Evolutionary conservation across 2,888 invertebrate species (phyloP).

Genomic region (Pammene fasciana): DNA sequence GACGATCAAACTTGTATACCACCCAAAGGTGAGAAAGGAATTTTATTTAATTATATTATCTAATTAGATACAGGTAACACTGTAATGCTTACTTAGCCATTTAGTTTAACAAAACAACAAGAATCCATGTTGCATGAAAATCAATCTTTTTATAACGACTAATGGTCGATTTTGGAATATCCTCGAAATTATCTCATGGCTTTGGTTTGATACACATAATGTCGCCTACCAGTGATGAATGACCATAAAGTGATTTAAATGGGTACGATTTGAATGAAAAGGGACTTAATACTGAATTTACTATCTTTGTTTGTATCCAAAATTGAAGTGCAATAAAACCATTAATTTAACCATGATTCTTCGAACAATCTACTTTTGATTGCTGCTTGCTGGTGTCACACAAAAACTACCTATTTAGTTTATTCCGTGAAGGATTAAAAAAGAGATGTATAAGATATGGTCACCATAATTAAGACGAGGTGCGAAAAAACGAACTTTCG

Average conservation of each 20-base stretch:
- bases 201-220: slow-evolving; percentile 61
- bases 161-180: slow-evolving; percentile 57
- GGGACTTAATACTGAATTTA: slow-evolving; percentile 57
- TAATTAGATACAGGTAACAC: slow-evolving; percentile 74
- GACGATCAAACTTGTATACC: slow-evolving; percentile 61
- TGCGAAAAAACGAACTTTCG: slow-evolving; percentile 71
- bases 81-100: slow-evolving; percentile 72
- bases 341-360: slow-evolving; percentile 57
- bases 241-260: slow-evolving; percentile 72
- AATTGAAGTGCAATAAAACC: slow-evolving; percentile 68
- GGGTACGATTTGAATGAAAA: slow-evolving; percentile 68
- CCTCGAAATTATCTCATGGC: slow-evolving; percentile 50
- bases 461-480: slow-evolving; percentile 66
- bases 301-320: slow-evolving; percentile 58
- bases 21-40: slow-evolving; percentile 74
- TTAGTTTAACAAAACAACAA: slow-evolving; percentile 61
- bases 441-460: slow-evolving; percentile 48
- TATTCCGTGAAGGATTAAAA: slow-evolving; percentile 45
- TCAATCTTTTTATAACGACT: slow-evolving; percentile 42
- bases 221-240: slow-evolving; percentile 73
- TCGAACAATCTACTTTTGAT: slow-evolving; percentile 45
- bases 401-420: slow-evolving; percentile 44
- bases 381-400: slow-evolving; percentile 43
- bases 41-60: slow-evolving; percentile 73
- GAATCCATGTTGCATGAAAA: slow-evolving; percentile 44